phyloP scores from a whole-genome alignment of 2,888 invertebrate genomes.

The Cataglyphis albicans region DNA sequence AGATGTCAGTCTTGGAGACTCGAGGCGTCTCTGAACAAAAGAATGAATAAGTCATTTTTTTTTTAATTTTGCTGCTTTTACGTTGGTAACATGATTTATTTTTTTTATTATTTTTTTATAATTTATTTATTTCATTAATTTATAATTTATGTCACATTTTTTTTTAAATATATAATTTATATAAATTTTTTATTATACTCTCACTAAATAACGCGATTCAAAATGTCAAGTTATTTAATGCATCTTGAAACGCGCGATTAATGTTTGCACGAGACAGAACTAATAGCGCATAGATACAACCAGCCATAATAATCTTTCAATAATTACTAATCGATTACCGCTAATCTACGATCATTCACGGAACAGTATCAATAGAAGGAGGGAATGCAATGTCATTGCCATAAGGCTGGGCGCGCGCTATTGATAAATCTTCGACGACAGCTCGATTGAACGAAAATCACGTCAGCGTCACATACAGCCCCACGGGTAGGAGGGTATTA shows the following conservation, averaged over 20 bases:
- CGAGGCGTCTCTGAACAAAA: not conserved
- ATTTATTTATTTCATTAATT: no score
- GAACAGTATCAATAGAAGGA: conserved; percentile 76
- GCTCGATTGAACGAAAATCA: conserved; percentile 56
- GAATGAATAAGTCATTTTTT: not conserved
- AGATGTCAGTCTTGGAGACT: not conserved
- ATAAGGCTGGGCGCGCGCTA: conserved; percentile 62
- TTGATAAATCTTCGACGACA: conserved; percentile 71
- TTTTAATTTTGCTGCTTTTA: not conserved
- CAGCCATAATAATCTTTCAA: conserved; percentile 77
- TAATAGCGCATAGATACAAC: conserved; percentile 59
- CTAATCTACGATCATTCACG: conserved; percentile 77
- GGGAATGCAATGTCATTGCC: conserved; percentile 59
- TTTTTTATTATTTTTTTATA: not conserved
- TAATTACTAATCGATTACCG: conserved; percentile 81
- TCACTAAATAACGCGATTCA: not conserved
- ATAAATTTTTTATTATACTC: no score
- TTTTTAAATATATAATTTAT: no score
- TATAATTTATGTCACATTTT: not conserved
- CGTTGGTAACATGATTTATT: not conserved
- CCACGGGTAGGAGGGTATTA: conserved; percentile 15
- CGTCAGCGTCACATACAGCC: conserved; percentile 51
- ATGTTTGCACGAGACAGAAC: conserved; percentile 7
- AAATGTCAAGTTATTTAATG: not conserved
- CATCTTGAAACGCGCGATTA: not conserved